Evolutionary conservation across 2,797 vertebrate species (phyloP).

Genomic region (Pelobates cultripes): DNA sequence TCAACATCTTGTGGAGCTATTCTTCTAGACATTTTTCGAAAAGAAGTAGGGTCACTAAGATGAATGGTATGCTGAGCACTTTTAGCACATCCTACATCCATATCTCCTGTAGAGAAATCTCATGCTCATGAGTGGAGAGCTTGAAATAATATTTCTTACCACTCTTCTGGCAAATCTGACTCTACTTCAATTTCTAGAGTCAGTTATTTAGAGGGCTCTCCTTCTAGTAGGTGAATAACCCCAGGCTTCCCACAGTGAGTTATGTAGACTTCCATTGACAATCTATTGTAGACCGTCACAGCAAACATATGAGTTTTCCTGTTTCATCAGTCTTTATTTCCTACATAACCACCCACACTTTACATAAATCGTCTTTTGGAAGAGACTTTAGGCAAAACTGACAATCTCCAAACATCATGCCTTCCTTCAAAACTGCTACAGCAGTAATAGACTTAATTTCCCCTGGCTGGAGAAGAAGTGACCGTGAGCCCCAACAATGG

Average conservation of each 20-base stretch:
- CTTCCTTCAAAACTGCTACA: background rate
- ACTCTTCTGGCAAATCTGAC: background rate
- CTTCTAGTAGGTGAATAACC: background rate
- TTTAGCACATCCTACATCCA: slow-evolving; percentile 4
- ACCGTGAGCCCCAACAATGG: background rate
- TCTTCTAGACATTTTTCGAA: background rate
- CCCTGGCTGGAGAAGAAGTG: background rate
- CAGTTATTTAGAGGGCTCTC: background rate
- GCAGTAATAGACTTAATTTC: background rate
- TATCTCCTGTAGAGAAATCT: background rate
- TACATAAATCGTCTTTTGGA: background rate
- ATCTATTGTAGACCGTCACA: background rate
- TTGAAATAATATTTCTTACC: background rate
- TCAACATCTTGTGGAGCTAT: background rate
- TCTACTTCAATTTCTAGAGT: background rate
- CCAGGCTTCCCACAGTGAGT: background rate
- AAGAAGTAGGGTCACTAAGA: background rate
- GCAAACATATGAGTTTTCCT: background rate
- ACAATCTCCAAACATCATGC: background rate
- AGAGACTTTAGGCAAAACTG: background rate
- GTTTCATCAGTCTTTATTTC: background rate
- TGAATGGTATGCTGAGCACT: background rate
- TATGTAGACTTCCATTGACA: background rate
- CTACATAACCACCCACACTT: background rate
- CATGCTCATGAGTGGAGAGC: background rate